A percentile compares a stretch with the other conserved stretches of the same genome.
Conservation (phyloP, 37 sponge, comb jelly and placozoan genomes). For the Chondrosia reniformis region DNA sequence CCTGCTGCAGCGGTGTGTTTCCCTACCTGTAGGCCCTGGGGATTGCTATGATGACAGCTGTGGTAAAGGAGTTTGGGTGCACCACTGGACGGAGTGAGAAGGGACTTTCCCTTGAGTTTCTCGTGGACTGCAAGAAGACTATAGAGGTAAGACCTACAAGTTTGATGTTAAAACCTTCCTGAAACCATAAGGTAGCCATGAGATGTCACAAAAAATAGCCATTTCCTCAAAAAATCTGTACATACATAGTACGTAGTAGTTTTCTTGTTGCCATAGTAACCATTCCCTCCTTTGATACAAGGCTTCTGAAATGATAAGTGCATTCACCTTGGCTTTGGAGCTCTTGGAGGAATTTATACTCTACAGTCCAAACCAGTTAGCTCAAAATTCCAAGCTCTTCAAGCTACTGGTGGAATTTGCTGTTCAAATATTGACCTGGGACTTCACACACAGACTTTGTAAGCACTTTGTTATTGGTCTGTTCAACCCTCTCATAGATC, state of each 20-base stretch:
- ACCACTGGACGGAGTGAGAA: slow-evolving; percentile 38
- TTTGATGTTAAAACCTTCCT: too few relatives aligned
- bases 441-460: slow-evolving; percentile 31
- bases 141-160: slow-evolving; percentile 54
- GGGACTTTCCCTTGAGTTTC: slow-evolving; percentile 58
- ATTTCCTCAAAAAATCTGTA: too few relatives aligned
- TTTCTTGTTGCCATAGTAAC: neutral
- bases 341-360: neutral
- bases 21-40: slow-evolving; percentile 34
- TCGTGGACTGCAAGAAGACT: slow-evolving; percentile 48
- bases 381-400: slow-evolving; percentile 27
- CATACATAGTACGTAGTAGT: too few relatives aligned
- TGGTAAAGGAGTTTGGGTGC: slow-evolving; percentile 54
- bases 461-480: neutral
- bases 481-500: neutral
- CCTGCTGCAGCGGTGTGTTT: neutral
- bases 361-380: neutral
- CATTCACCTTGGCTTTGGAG: neutral
- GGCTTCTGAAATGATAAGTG: neutral
- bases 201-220: too few relatives aligned
- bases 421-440: slow-evolving; percentile 61
- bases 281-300: neutral
- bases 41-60: slow-evolving; percentile 46
- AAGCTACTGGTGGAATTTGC: slow-evolving; percentile 31
- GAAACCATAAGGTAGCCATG: too few relatives aligned